A percentile compares a stretch with the other conserved stretches of the same genome.
Evolutionary conservation across 2,113 vertebrate species (phyloP).

Genomic region (Corythoichthys haematopterus): DNA sequence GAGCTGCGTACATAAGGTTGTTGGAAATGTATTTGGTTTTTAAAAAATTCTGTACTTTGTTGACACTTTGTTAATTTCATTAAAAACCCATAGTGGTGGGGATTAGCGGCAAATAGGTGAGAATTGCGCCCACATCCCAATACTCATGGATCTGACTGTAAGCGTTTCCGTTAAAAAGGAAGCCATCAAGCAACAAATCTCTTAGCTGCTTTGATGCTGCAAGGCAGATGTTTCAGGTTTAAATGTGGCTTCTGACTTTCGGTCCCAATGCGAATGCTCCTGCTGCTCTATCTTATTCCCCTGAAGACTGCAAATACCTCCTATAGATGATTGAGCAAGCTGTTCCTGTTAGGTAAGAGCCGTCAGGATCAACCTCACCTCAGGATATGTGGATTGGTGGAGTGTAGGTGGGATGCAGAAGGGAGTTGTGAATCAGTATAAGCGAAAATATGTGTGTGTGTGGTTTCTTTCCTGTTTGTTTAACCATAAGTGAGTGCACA

Average conservation of each 20-base stretch:
- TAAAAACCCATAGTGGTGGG: too few species aligned
- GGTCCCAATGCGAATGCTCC: constrained; percentile 2
- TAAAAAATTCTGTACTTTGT: too few species aligned
- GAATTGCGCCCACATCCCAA: too few species aligned
- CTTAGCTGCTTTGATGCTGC: constrained; percentile 12
- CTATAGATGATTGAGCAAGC: constrained; percentile 23
- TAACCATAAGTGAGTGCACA: background rate
- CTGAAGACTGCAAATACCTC: constrained; percentile 19
- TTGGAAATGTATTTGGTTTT: too few species aligned
- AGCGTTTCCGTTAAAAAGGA: background rate
- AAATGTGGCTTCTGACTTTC: constrained; percentile 31
- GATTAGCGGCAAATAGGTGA: too few species aligned
- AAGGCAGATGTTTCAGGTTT: constrained; percentile 27
- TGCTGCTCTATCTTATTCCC: constrained; percentile 9
- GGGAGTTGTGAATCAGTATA: constrained; percentile 30
- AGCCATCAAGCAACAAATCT: constrained; percentile 32
- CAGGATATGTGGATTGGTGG: constrained; percentile 10
- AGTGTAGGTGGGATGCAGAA: constrained; percentile 5
- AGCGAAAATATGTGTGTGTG: too few species aligned
- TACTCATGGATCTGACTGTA: background rate
- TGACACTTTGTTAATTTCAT: too few species aligned
- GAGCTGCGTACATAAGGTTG: too few species aligned
- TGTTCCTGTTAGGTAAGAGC: constrained; percentile 24
- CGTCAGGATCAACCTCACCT: constrained; percentile 17
- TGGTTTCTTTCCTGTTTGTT: background rate